phyloP scores from a whole-genome alignment of 2,888 invertebrate species.

The Parochlus steinenii region DNA sequence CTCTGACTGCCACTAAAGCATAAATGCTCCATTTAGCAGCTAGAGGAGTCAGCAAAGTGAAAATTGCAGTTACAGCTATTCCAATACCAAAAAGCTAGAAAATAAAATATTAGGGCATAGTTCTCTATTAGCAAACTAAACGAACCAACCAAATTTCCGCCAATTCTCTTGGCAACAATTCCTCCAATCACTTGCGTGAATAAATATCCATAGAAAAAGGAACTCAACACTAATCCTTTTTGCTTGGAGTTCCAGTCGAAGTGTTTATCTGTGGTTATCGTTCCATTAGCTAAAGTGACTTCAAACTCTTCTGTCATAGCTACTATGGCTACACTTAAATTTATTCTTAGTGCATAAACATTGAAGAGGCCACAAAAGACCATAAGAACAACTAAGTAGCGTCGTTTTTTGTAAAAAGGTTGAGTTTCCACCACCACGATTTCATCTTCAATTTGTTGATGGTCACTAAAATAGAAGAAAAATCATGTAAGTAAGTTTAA shows the following conservation, averaged over 20 bases:
- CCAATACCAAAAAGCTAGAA: slow-evolving; percentile 54
- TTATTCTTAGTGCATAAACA: slow-evolving; percentile 67
- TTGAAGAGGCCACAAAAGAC: slow-evolving; percentile 78
- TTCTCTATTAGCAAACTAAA: too few relatives aligned
- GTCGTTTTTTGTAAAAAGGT: slow-evolving; percentile 50
- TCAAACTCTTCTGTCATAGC: slow-evolving; percentile 70
- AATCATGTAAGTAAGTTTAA: too few relatives aligned
- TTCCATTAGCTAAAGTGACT: slow-evolving; percentile 44
- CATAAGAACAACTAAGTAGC: slow-evolving; percentile 56
- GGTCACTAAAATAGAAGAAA: too few relatives aligned
- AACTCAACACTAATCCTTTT: slow-evolving; percentile 63
- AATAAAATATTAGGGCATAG: too few relatives aligned
- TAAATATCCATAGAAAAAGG: slow-evolving; percentile 82
- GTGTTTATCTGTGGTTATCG: slow-evolving; percentile 43
- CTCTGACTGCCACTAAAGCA: slow-evolving; percentile 51
- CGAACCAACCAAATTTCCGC: slow-evolving; percentile 73
- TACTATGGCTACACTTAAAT: slow-evolving; percentile 86
- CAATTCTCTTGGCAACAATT: slow-evolving; percentile 65
- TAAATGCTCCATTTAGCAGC: slow-evolving; percentile 53
- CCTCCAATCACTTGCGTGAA: slow-evolving; percentile 71
- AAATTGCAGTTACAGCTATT: slow-evolving; percentile 56
- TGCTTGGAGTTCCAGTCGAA: slow-evolving; percentile 66
- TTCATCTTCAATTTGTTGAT: too few relatives aligned
- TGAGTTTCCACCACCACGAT: slow-evolving; percentile 6
- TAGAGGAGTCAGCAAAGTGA: slow-evolving; percentile 66